Conservation (phyloP, 92 coral and sea anemone species). For the Chrysogorgia sp. region DNA sequence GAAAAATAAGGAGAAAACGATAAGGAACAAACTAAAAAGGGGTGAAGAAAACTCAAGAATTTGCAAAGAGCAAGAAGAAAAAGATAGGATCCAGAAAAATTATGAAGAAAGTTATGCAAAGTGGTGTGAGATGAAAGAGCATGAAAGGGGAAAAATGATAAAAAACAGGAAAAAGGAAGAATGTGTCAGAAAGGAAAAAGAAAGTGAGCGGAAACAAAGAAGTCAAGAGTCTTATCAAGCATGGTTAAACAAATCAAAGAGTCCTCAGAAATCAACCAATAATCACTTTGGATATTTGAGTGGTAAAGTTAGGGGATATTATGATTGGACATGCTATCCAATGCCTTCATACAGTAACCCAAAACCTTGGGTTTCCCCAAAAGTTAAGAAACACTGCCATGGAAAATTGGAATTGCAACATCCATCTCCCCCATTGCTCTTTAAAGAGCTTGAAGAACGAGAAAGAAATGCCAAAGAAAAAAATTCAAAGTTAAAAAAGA, state of each 20-base stretch:
- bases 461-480: conserved; percentile 14
- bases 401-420: conserved; percentile 27
- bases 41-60: conserved; percentile 52
- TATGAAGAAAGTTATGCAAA: conserved; percentile 63
- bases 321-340: conserved; percentile 97
- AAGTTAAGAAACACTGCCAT: neutral
- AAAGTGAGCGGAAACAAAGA: conserved; percentile 66
- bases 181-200: conserved; percentile 65
- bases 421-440: conserved; percentile 92
- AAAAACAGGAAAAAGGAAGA: conserved; percentile 61
- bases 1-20: conserved; percentile 44
- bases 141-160: conserved; percentile 50
- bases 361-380: conserved; percentile 78
- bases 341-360: conserved; percentile 89
- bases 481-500: conserved; percentile 2
- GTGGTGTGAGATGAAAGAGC: conserved; percentile 76
- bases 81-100: conserved; percentile 71
- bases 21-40: conserved; percentile 43
- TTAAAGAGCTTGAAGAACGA: conserved; percentile 78
- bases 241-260: conserved; percentile 77
- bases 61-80: conserved; percentile 52
- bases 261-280: conserved; percentile 56
- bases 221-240: conserved; percentile 80
- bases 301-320: conserved; percentile 80
- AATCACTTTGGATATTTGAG: conserved; percentile 74